Evolutionary conservation across 2,888 invertebrate species (phyloP).

Genomic region (Acrobasis suavella): DNA sequence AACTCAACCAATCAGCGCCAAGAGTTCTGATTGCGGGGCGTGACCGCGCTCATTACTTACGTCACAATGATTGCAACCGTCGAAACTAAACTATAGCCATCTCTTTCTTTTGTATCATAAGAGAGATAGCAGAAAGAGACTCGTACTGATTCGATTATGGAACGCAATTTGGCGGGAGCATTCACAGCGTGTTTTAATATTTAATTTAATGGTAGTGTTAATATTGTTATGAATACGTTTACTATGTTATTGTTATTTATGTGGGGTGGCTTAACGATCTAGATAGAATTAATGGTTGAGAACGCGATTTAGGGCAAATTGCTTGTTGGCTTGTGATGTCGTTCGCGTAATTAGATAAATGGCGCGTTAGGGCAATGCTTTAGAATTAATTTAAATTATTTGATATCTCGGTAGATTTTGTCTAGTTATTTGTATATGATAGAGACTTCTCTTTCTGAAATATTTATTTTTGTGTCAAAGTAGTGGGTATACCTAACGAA

Average conservation of each 20-base stretch:
- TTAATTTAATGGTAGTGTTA: conserved; percentile 76
- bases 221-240: conserved; percentile 73
- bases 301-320: conserved; percentile 44
- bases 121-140: conserved; percentile 36
- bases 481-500: no score
- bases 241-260: conserved; percentile 67
- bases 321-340: conserved; percentile 25
- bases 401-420: background rate
- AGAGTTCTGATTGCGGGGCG: conserved; percentile 72
- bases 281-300: conserved; percentile 37
- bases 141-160: conserved; percentile 43
- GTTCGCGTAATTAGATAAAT: conserved; percentile 23
- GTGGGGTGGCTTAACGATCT: conserved; percentile 64
- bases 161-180: conserved; percentile 56
- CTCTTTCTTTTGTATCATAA: background rate
- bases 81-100: conserved; percentile 5
- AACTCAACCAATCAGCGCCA: conserved; percentile 65
- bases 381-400: background rate
- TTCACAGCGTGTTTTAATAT: conserved; percentile 62
- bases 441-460: no score
- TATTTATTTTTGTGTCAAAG: no score
- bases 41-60: conserved; percentile 74
- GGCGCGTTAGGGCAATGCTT: conserved; percentile 9
- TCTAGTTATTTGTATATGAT: no score
- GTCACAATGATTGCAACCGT: conserved; percentile 35